phyloP scores from a whole-genome alignment of 2,113 vertebrate species.

The Holacanthus passer region DNA sequence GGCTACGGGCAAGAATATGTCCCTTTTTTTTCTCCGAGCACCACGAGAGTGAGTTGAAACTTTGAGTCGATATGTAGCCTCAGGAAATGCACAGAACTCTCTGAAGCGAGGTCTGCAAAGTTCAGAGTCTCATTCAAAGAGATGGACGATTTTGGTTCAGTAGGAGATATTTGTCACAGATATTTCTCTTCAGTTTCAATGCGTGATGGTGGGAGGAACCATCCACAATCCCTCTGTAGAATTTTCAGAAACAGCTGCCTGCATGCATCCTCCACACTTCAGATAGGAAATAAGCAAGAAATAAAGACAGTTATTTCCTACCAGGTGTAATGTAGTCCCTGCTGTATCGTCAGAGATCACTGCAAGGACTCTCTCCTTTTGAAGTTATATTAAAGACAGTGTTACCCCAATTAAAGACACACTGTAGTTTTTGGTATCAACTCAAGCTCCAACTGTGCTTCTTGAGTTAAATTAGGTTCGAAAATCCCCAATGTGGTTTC shows the following conservation, averaged over 20 bases:
- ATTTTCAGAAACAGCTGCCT: conserved; percentile 22
- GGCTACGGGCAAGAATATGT: conserved; percentile 67
- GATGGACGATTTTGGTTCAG: conserved; percentile 63
- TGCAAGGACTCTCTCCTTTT: not conserved
- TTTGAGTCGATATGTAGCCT: conserved; percentile 72
- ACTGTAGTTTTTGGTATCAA: not conserved
- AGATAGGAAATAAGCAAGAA: conserved; percentile 24
- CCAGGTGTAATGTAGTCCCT: conserved; percentile 1
- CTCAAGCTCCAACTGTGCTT: not conserved
- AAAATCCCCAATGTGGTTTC: conserved; percentile 38
- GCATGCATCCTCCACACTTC: conserved; percentile 36
- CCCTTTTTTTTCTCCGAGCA: conserved; percentile 48
- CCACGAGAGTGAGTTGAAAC: conserved; percentile 61
- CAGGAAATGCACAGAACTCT: conserved; percentile 66
- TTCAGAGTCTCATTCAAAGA: conserved; percentile 66
- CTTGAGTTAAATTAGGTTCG: conserved; percentile 37
- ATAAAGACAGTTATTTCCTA: conserved; percentile 6
- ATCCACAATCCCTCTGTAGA: conserved; percentile 24
- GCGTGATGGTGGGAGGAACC: conserved; percentile 49
- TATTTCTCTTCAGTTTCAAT: conserved; percentile 56
- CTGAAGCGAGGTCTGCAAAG: conserved; percentile 68
- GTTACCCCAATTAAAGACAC: not conserved
- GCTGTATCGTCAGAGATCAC: conserved; percentile 6
- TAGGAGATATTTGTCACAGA: conserved; percentile 68
- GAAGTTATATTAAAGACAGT: conserved; percentile 26